phyloP scores from a whole-genome alignment of 2,888 invertebrate species.

The Eurytoma adleriae region DNA sequence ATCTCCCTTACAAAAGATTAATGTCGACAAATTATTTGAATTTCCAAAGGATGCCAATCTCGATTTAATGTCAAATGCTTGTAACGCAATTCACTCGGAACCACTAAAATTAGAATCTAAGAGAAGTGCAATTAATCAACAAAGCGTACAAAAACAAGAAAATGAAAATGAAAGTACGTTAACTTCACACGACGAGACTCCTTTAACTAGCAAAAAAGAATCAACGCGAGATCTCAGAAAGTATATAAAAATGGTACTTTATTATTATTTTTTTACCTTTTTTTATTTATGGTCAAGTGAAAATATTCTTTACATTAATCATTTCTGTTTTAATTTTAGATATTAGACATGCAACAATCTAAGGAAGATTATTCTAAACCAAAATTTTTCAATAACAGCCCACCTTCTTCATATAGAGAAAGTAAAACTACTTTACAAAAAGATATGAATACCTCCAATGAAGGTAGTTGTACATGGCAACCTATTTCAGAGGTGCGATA shows the following conservation, averaged over 20 bases:
- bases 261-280: neutral
- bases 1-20: constrained; percentile 65
- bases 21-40: constrained; percentile 69
- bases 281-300: constrained; percentile 19
- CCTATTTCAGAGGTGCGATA: constrained; percentile 64
- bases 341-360: constrained; percentile 71
- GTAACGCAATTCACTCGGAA: constrained; percentile 62
- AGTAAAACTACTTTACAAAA: constrained; percentile 70
- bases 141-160: constrained; percentile 59
- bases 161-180: constrained; percentile 67
- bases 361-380: constrained; percentile 63
- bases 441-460: constrained; percentile 68
- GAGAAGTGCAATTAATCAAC: constrained; percentile 57
- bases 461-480: constrained; percentile 70
- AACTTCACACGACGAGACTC: constrained; percentile 71
- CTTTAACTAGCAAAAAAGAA: constrained; percentile 70
- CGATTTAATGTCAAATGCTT: constrained; percentile 65
- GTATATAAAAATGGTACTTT: constrained; percentile 77
- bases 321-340: constrained; percentile 61
- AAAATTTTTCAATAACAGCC: constrained; percentile 60
- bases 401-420: constrained; percentile 68
- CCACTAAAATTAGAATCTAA: constrained; percentile 63
- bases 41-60: constrained; percentile 63
- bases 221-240: constrained; percentile 76
- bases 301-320: constrained; percentile 12